These are phyloP conservation scores for Noctuana brunneofusca DNA, from an alignment of 2,888 invertebrate genomes.

Conservation along the genomic window DNA sequence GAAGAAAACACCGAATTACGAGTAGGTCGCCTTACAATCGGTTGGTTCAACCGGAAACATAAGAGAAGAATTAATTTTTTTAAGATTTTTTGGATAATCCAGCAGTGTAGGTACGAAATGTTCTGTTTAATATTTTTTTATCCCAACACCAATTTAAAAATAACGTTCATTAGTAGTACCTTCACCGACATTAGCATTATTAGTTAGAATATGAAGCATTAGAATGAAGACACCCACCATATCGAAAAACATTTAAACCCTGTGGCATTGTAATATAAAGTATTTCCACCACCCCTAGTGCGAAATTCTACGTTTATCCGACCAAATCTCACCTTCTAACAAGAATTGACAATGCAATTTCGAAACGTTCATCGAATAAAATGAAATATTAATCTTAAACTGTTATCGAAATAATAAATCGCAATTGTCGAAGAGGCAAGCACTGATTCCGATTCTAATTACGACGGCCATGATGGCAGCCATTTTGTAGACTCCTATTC, in stretches of 20 bases:
- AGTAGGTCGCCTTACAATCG: too few species aligned
- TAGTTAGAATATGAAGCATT: slow-evolving; percentile 41
- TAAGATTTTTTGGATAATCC: neutral
- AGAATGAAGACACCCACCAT: neutral
- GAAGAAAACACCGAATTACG: slow-evolving; percentile 1
- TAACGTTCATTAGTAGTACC: slow-evolving; percentile 54
- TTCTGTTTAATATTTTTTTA: neutral
- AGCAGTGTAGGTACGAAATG: neutral
- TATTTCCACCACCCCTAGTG: slow-evolving; percentile 71
- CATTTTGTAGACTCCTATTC: slow-evolving; percentile 43
- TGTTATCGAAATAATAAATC: slow-evolving; percentile 72
- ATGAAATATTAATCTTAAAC: slow-evolving; percentile 64
- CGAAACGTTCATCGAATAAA: slow-evolving; percentile 50
- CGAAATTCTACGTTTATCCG: slow-evolving; percentile 73
- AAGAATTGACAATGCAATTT: slow-evolving; percentile 57
- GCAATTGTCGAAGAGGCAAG: slow-evolving; percentile 69
- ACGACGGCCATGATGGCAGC: slow-evolving; percentile 54
- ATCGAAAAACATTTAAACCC: slow-evolving; percentile 48
- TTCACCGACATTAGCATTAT: slow-evolving; percentile 47
- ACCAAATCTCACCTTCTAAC: slow-evolving; percentile 62
- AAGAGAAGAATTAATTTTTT: too few species aligned
- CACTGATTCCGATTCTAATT: slow-evolving; percentile 69
- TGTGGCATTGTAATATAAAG: slow-evolving; percentile 50
- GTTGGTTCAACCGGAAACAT: too few species aligned
- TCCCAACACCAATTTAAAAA: slow-evolving; percentile 2